These are phyloP conservation scores for Cosmopolites sordidus DNA, from an alignment of 2,888 invertebrate genomes.

Conservation along the genomic window DNA sequence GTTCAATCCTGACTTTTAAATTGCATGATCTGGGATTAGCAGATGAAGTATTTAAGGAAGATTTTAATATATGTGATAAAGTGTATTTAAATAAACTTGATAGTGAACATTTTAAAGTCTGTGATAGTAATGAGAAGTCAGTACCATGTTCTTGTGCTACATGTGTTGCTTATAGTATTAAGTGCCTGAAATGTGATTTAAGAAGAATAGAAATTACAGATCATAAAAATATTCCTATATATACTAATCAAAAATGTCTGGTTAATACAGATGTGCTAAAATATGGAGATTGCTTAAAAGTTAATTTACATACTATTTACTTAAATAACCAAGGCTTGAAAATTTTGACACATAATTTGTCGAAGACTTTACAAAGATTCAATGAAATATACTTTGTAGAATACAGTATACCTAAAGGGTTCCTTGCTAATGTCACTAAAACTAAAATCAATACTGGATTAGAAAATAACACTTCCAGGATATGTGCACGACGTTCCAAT, in stretches of 20 bases:
- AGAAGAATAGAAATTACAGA: constrained; percentile 18
- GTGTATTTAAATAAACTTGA: too few species aligned
- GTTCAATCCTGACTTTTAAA: neutral
- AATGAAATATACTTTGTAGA: constrained; percentile 49
- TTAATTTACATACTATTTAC: constrained; percentile 47
- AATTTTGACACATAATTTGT: constrained; percentile 34
- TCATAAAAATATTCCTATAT: constrained; percentile 1
- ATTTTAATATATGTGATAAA: too few species aligned
- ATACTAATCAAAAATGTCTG: constrained; percentile 8
- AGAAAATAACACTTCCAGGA: constrained; percentile 40
- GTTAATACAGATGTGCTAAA: constrained; percentile 31
- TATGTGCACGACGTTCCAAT: constrained; percentile 46
- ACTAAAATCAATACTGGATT: constrained; percentile 44
- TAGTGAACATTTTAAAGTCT: too few species aligned
- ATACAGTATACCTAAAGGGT: constrained; percentile 45
- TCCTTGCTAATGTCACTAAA: constrained; percentile 37
- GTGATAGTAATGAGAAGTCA: constrained; percentile 25
- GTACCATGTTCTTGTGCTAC: constrained; percentile 39
- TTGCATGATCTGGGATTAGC: too few species aligned
- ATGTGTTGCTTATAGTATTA: constrained; percentile 40
- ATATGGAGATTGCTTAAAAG: constrained; percentile 48
- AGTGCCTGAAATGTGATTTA: constrained; percentile 34
- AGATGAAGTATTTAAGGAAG: too few species aligned
- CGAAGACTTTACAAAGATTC: constrained; percentile 10
- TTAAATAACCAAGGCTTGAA: constrained; percentile 49